Percentiles rank a stretch among this genome's conserved stretches.
Conservation (phyloP, 2,797 vertebrate species). For the Otolemur crassicaudatus region DNA sequence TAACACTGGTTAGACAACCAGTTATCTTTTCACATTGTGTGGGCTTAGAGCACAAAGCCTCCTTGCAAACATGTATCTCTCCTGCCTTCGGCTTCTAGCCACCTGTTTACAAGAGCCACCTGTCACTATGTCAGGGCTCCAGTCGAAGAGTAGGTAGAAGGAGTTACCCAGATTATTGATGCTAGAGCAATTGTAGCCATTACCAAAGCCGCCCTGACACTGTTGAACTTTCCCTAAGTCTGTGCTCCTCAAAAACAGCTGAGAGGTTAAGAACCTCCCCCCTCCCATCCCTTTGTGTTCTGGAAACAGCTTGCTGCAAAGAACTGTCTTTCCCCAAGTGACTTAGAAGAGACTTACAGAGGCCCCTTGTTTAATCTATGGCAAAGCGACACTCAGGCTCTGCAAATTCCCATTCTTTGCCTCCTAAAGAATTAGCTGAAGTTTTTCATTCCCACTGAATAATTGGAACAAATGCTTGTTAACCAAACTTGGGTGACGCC, state of each 20-base stretch:
- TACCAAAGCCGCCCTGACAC: neutral
- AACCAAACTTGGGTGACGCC: neutral
- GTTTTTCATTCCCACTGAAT: neutral
- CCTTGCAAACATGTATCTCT: accelerated
- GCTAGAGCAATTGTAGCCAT: no score
- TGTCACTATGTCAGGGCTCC: neutral
- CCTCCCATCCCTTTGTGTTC: neutral
- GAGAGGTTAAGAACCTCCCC: neutral
- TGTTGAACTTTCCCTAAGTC: neutral
- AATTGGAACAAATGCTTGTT: neutral
- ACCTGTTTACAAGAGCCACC: neutral
- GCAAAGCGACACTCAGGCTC: neutral
- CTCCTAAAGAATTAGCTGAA: neutral
- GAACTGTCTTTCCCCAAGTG: neutral
- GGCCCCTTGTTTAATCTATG: neutral
- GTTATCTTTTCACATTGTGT: accelerated
- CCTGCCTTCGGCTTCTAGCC: no score
- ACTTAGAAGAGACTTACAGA: neutral
- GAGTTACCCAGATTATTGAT: neutral
- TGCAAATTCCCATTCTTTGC: neutral
- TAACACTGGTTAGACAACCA: neutral
- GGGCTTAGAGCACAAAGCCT: neutral
- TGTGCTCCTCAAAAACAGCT: neutral
- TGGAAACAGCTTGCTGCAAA: neutral
- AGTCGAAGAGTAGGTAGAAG: neutral